Evolutionary conservation across 2,888 invertebrate species (phyloP), one percentile per base, ranked within the genome.

Genomic region (Ochlodes sylvanus): DNA sequence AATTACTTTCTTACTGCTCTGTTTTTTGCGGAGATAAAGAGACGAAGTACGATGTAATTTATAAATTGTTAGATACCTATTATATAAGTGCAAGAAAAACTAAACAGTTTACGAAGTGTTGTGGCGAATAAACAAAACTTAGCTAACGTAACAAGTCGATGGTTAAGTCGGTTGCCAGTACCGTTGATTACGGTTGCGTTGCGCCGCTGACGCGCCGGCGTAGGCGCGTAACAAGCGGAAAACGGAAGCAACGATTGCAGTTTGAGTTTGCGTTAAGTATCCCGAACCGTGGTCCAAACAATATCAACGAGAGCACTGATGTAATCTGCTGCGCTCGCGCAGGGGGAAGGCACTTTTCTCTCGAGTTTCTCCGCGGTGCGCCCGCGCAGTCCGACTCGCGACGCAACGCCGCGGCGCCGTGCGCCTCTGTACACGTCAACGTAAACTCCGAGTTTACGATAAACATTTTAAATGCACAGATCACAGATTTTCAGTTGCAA

Each of bases 291-390:
- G 74, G 71, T 63, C 75, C 74, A 76, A 82, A 81, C 79, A 84
- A 82, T 80, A 80, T 75, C 75, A 78, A 77, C 77, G 79, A 83
- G 81, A 83, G 75, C 81, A 85, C 86, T 89, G 90, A 92, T 91
- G 91, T 92, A 92, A 92, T 81, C 85, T 81, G 77, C 81, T 80
- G 79, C 77, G 77, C 70, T 77, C 75, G 81, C 75, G 81, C 77
- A 75, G 79, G 78, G 83, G 85, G 85, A 84, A 83, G 83, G 77
- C 81, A 86, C 90, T 87, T 91, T 92, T 91, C 92, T 89, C 89
- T 87, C 74, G 82, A 89, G 90, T 92, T 91, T 91, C 92, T 85
- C 91, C 72, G 71, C 63, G 69, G 72, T 72, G 80, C 85, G 83
- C 86, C 75, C 79, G 82, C 86, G 85, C 90, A 90, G 92, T 89